Base-by-base conservation (phyloP, 2,888 invertebrate species). In the Blera fallax region DNA sequence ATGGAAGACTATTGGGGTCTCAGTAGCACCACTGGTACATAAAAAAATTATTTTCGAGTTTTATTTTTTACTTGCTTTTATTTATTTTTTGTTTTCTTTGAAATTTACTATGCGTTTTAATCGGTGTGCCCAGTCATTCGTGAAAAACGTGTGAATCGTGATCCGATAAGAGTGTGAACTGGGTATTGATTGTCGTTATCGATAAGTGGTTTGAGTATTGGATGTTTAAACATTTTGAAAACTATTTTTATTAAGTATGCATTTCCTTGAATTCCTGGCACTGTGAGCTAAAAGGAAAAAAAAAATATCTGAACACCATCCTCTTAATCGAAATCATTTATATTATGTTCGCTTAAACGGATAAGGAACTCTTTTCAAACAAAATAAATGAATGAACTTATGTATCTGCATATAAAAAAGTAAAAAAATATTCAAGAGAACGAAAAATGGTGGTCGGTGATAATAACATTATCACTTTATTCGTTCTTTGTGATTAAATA, bases 1-100 rank as follows among this genome's bases (percentile, higher is more conserved):
- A 90, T 90, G 90, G 90, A 90, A 88, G 90, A 90, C 88, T 89
- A 91, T 91, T 92, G 92, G 92, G 92, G 92, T 89, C 91, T 92
- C 89, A 91, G 90, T 91, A 91, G 90, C 90, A 91, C 90, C 89
- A 91, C 90, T 90, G 92, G 92, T 92, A 92, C 89, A 80, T 45
- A 73, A 37, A 62, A 52, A 62, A 43, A 45, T 58, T 29, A 62
- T 81, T 62, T 81, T 70, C 21, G 24, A 58, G 10, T 60, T 65
- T 77, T 72, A 67, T 73, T 76, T 27, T 8, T 45, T 60, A 67
- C 10, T 40, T 52, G 24, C 24, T 72, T 64, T 67, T 60, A 32
- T n/a, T n/a, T 56, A 60, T 27, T 58, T 34, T 48, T 72, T 14
- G 48, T 65, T 72, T 64, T n/a, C n/a, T 56, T 58, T 54, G 40